Evolutionary conservation across 2,888 invertebrate genomes (phyloP).

Genomic region (Nephrotoma appendiculata): DNA sequence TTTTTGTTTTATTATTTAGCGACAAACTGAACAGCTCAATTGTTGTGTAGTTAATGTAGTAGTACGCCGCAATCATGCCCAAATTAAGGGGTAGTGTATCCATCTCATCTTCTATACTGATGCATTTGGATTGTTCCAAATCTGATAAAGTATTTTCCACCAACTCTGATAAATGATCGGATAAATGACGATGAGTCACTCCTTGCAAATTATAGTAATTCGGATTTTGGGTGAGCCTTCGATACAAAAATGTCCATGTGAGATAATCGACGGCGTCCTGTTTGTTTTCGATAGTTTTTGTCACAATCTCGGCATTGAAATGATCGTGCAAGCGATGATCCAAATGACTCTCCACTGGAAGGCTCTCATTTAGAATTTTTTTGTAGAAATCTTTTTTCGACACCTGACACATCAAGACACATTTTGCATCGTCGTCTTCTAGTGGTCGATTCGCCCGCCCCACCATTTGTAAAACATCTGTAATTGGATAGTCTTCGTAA

Average conservation of each 20-base stretch:
- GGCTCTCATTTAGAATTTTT: conserved; percentile 91
- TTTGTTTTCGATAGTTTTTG: conserved; percentile 99
- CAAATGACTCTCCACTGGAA: conserved; percentile 94
- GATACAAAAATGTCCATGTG: conserved; percentile 97
- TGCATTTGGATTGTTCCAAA: conserved; percentile 92
- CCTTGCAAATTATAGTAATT: conserved; percentile 98
- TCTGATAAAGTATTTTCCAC: conserved; percentile 92
- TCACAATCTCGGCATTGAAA: conserved; percentile 99
- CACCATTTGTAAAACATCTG: conserved; percentile 95
- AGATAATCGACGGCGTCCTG: conserved; percentile 99
- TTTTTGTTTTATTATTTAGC: conserved; percentile 92
- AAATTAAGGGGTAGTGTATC: conserved; percentile 92
- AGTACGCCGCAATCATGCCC: conserved; percentile 99
- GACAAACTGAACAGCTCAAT: conserved; percentile 97
- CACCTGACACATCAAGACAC: conserved; percentile 91
- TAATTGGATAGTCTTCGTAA: conserved; percentile 96
- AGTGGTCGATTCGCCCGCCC: conserved; percentile 89
- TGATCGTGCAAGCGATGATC: conserved; percentile 98
- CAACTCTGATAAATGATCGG: conserved; percentile 94
- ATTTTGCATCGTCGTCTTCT: conserved; percentile 85
- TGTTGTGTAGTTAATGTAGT: conserved; percentile 98
- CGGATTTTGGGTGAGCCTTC: conserved; percentile 95
- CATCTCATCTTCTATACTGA: conserved; percentile 96
- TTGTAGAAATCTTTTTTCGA: conserved; percentile 98
- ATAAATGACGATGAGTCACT: conserved; percentile 90